A percentile compares a stretch with the other conserved stretches of the same genome.
Evolutionary conservation across 2,888 invertebrate species (phyloP).

Genomic region (Caenorhabditis japonica): DNA sequence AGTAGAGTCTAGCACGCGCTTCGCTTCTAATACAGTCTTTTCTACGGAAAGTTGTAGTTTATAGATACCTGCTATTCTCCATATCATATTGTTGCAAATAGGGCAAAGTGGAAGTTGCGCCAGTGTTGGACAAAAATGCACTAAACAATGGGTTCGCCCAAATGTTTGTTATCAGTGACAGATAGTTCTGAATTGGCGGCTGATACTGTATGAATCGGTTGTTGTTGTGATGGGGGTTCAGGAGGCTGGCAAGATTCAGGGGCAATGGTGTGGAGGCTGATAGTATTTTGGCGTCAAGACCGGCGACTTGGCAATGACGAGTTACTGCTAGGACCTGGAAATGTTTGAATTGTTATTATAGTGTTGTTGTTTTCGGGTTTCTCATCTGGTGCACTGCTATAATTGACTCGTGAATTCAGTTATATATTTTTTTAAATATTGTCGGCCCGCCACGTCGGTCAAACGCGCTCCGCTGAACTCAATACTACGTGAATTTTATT

Average conservation of each 20-base stretch:
- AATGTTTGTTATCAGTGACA: constrained; percentile 29
- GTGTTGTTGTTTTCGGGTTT: too few relatives aligned
- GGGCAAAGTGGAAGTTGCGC: background rate
- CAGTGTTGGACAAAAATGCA: constrained; percentile 13
- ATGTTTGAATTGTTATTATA: too few relatives aligned
- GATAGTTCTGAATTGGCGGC: constrained; percentile 33
- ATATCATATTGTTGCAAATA: constrained; percentile 13
- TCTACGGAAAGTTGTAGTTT: too few relatives aligned
- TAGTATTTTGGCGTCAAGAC: constrained; percentile 35
- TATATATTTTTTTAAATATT: too few relatives aligned
- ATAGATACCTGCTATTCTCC: constrained; percentile 13
- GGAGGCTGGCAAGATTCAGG: constrained; percentile 6
- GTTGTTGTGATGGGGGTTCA: background rate
- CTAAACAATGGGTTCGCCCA: constrained; percentile 49
- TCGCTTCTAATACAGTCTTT: too few relatives aligned
- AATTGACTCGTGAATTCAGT: too few relatives aligned
- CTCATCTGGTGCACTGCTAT: too few relatives aligned
- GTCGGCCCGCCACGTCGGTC: too few relatives aligned
- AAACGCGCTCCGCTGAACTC: too few relatives aligned
- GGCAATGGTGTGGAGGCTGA: background rate
- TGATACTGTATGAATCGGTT: constrained; percentile 5
- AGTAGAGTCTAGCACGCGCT: too few relatives aligned
- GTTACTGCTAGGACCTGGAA: constrained; percentile 40
- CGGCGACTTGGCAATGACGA: constrained; percentile 27
- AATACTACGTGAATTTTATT: too few relatives aligned